Conservation (phyloP, 2,797 vertebrate genomes). For the Gallinago solitaria region DNA sequence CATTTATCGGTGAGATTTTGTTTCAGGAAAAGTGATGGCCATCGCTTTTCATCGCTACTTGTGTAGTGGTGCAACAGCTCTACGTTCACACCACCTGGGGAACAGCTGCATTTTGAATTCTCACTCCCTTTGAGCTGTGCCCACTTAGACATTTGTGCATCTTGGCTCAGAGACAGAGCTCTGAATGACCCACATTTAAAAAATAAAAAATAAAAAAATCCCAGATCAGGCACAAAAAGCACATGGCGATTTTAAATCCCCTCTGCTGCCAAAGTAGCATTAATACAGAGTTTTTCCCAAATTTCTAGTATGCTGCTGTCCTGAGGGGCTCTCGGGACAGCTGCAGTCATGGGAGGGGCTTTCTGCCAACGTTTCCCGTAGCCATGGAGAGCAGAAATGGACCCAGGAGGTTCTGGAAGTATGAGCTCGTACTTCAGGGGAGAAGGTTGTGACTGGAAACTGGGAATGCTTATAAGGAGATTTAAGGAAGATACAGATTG, state of each 20-base stretch:
- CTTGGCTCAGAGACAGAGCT: neutral
- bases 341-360: neutral
- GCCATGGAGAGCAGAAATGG: neutral
- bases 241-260: neutral
- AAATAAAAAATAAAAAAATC: neutral
- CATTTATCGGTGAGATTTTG: neutral
- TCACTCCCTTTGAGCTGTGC: neutral
- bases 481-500: neutral
- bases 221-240: neutral
- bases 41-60: neutral
- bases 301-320: neutral
- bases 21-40: neutral
- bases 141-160: neutral
- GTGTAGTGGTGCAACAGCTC: neutral
- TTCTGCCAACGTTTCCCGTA: neutral
- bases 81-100: neutral
- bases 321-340: neutral
- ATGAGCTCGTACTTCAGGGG: accelerated
- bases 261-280: neutral
- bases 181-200: neutral
- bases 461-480: neutral
- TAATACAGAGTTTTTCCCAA: neutral
- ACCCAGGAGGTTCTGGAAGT: neutral
- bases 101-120: neutral
- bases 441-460: neutral